These are phyloP conservation scores for Zosterops hypoxanthus DNA, from an alignment of 2,113 vertebrate species.

Conservation along the genomic window DNA sequence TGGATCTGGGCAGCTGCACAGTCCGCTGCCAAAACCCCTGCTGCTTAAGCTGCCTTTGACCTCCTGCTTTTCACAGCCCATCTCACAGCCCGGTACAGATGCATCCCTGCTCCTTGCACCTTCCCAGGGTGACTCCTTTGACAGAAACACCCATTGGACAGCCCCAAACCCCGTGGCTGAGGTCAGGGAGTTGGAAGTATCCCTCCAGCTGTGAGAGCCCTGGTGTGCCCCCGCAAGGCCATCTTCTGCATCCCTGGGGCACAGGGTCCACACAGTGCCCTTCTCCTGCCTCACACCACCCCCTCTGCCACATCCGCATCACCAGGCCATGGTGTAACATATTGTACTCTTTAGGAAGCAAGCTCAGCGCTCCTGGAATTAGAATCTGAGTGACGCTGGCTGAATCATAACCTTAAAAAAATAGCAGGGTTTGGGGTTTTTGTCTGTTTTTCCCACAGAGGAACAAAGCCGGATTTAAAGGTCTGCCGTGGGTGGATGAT, in stretches of 20 bases:
- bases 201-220: neutral
- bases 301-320: neutral
- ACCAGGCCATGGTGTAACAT: neutral
- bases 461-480: slow-evolving; percentile 81
- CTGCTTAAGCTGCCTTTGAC: neutral
- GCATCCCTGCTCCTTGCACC: neutral
- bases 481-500: slow-evolving; percentile 75
- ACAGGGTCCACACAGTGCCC: accelerated
- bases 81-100: neutral
- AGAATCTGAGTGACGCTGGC: neutral
- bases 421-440: neutral
- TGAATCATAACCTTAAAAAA: slow-evolving; percentile 56
- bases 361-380: neutral
- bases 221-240: neutral
- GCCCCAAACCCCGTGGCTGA: accelerated
- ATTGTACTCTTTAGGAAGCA: slow-evolving; percentile 30
- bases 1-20: accelerated
- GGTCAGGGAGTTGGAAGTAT: accelerated
- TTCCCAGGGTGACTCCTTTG: accelerated
- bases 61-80: neutral
- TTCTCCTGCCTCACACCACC: neutral
- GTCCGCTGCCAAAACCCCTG: neutral
- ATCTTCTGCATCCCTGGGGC: neutral
- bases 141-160: neutral
- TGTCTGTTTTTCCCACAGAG: neutral